These are phyloP conservation scores for Ochotona curzoniae DNA, from an alignment of 2,113 vertebrate species.

Conservation along the genomic window DNA sequence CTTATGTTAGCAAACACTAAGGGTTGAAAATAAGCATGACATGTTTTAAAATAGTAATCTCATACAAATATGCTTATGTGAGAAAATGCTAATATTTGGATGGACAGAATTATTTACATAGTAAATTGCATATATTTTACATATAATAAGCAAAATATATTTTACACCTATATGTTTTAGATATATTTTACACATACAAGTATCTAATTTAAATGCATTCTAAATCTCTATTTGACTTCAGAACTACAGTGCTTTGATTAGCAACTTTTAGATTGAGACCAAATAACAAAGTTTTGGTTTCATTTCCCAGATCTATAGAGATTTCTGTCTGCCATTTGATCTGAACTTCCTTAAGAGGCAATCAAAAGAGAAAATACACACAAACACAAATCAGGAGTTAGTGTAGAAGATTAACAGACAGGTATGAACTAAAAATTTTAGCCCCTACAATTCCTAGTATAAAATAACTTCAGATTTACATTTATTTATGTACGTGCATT, in stretches of 20 bases:
- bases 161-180: no score
- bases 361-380: neutral
- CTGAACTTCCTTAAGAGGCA: neutral
- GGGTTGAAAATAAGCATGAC: neutral
- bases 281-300: conserved; percentile 15
- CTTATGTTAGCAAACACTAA: conserved; percentile 37
- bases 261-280: neutral
- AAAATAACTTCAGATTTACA: neutral
- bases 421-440: neutral
- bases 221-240: conserved; percentile 28
- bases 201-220: neutral
- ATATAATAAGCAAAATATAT: no score
- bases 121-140: neutral
- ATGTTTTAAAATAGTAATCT: conserved; percentile 36
- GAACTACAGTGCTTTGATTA: conserved; percentile 17
- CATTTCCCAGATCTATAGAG: conserved; percentile 15
- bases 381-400: neutral
- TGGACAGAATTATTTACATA: neutral
- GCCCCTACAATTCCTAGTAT: neutral
- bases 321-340: conserved; percentile 8
- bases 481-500: neutral
- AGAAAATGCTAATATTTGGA: conserved; percentile 21
- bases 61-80: conserved; percentile 22
- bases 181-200: neutral
- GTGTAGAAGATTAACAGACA: neutral